These are phyloP conservation scores for Brenthis hecate DNA, from an alignment of 2,888 invertebrate genomes.

Conservation along the genomic window DNA sequence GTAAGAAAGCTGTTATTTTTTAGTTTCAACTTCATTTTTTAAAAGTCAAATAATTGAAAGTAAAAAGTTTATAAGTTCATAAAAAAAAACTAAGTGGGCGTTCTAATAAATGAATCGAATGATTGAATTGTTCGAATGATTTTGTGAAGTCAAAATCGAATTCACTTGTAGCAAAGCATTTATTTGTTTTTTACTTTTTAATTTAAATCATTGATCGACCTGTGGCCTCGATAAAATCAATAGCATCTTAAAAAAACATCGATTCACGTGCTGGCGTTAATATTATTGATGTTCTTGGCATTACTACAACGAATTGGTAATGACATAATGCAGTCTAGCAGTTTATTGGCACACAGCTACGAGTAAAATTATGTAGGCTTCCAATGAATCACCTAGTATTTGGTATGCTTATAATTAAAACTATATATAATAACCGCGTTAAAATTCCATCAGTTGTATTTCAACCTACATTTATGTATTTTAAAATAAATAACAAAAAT, in stretches of 20 bases:
- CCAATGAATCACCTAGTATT: slow-evolving; percentile 4
- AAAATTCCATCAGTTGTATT: too few relatives aligned
- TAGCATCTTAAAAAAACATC: not conserved
- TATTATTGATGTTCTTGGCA: slow-evolving; percentile 26
- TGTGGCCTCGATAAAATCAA: too few relatives aligned
- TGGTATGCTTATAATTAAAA: not conserved
- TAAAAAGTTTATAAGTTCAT: not conserved
- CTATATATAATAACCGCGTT: not conserved
- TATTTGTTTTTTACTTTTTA: too few relatives aligned
- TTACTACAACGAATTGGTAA: slow-evolving; percentile 9
- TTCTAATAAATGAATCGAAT: too few relatives aligned
- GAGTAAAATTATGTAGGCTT: not conserved
- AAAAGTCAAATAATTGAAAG: not conserved
- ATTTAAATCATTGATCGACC: too few relatives aligned
- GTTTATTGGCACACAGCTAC: slow-evolving; percentile 6
- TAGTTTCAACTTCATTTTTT: not conserved
- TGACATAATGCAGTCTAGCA: slow-evolving; percentile 12
- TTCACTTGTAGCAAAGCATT: too few relatives aligned
- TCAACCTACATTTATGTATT: too few relatives aligned
- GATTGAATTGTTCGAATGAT: too few relatives aligned
- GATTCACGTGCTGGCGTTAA: slow-evolving; percentile 1
- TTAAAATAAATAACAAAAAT: too few relatives aligned
- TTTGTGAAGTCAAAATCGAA: too few relatives aligned
- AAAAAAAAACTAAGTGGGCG: too few relatives aligned
- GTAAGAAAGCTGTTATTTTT: too few relatives aligned